Evolutionary conservation across 2,888 invertebrate genomes (phyloP).

Genomic region (Scrobipalpa costella): DNA sequence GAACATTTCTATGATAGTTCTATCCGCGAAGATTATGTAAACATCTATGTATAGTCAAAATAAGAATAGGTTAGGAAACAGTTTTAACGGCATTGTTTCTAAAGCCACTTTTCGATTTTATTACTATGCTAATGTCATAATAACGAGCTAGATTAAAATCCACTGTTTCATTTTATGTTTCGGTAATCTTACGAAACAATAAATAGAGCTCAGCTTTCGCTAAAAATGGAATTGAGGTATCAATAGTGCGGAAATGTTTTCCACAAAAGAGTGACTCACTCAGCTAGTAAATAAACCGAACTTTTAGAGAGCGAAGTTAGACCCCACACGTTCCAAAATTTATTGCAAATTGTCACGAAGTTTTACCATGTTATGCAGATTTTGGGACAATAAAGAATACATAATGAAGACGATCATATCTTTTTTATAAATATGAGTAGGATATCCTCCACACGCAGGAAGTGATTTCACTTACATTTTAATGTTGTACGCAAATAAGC

Average conservation of each 20-base stretch:
- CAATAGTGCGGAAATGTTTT: conserved; percentile 13
- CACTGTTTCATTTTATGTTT: background rate
- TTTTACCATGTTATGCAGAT: conserved; percentile 34
- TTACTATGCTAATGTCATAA: background rate
- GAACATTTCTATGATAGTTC: conserved; percentile 51
- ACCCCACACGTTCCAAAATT: conserved; percentile 45
- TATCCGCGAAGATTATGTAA: conserved; percentile 43
- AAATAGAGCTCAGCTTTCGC: background rate
- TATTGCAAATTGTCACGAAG: conserved; percentile 53
- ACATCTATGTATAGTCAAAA: conserved; percentile 8
- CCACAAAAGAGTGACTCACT: background rate
- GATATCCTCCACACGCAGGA: conserved; percentile 47
- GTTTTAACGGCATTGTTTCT: background rate
- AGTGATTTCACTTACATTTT: conserved; percentile 32
- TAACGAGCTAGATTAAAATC: background rate
- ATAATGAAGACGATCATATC: conserved; percentile 42
- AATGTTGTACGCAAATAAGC: conserved; percentile 8
- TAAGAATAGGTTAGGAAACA: background rate
- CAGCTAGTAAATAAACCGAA: conserved; percentile 1
- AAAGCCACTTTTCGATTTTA: background rate
- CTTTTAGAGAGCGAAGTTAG: conserved; percentile 32
- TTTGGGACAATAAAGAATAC: conserved; percentile 39
- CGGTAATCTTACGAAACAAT: background rate
- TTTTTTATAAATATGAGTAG: conserved; percentile 30
- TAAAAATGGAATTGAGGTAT: background rate